These are phyloP conservation scores for Kuschelorhynchus macadamiae DNA, from an alignment of 2,888 invertebrate genomes.

Conservation along the genomic window DNA sequence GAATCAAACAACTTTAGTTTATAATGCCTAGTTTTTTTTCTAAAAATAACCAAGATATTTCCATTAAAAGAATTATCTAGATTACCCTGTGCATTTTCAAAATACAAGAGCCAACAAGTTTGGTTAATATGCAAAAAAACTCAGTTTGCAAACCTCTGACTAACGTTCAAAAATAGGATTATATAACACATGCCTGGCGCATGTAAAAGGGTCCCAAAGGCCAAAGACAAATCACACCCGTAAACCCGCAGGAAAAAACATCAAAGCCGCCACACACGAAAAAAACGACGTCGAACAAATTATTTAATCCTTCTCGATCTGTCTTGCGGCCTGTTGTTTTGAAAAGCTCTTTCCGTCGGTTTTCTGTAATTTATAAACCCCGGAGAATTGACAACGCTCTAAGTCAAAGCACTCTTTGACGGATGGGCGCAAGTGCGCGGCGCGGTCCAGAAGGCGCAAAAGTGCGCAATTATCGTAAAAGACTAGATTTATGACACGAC, in stretches of 20 bases:
- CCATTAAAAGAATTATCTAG: no score
- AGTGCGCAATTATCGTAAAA: conserved; percentile 47
- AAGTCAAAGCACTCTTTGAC: conserved; percentile 36
- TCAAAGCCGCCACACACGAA: conserved; percentile 15
- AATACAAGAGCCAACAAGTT: no score
- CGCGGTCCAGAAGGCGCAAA: conserved; percentile 44
- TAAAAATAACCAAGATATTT: no score
- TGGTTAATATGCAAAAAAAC: no score
- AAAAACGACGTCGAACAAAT: conserved; percentile 33
- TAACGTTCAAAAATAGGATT: no score
- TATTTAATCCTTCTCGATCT: conserved; percentile 41
- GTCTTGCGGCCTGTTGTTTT: conserved; percentile 49
- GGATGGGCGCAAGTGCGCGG: conserved; percentile 41
- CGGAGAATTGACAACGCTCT: conserved; percentile 33
- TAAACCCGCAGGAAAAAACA: conserved; percentile 20
- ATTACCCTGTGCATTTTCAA: no score
- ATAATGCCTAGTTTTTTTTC: no score
- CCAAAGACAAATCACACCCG: conserved; percentile 20
- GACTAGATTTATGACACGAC: conserved; percentile 34
- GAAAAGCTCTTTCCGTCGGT: conserved; percentile 56
- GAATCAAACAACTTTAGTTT: no score
- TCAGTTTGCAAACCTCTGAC: no score
- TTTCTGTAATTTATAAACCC: conserved; percentile 43
- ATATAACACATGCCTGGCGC: no score
- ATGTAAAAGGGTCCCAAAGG: conserved; percentile 37